Evolutionary conservation across 2,113 vertebrate species (phyloP).

Genomic region (Callaeas wilsoni): DNA sequence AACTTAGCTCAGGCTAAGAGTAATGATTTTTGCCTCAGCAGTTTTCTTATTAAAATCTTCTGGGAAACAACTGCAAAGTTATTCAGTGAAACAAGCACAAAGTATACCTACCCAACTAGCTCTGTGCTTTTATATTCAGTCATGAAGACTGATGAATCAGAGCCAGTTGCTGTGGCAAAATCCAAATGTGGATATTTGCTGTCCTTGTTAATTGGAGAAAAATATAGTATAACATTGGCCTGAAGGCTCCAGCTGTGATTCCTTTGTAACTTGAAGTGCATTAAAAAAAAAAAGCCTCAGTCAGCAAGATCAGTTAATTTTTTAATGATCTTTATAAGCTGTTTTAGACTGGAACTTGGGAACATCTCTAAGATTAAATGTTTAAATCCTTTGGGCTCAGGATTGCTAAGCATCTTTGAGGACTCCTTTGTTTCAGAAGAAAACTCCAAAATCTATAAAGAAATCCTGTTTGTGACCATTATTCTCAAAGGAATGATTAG

Average conservation of each 20-base stretch:
- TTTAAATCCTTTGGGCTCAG: conserved; percentile 69
- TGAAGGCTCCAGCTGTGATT: conserved; percentile 63
- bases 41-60: not conserved
- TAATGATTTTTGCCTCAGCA: not conserved
- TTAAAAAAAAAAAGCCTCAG: conserved; percentile 70
- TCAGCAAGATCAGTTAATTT: conserved; percentile 78
- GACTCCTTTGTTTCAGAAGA: conserved; percentile 28
- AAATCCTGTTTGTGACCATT: conserved; percentile 64
- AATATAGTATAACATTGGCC: conserved; percentile 70
- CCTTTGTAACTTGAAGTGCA: conserved; percentile 73
- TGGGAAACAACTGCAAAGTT: not conserved
- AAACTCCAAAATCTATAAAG: conserved; percentile 56
- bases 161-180: conserved; percentile 63
- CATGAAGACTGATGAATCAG: conserved; percentile 60
- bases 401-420: conserved; percentile 27
- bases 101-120: not conserved
- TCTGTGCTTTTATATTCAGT: conserved; percentile 46
- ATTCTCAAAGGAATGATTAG: conserved; percentile 57
- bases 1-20: not conserved
- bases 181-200: conserved; percentile 71
- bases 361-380: conserved; percentile 68
- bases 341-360: conserved; percentile 65
- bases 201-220: conserved; percentile 73
- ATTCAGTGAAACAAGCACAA: conserved; percentile 32
- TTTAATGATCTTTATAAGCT: conserved; percentile 77